Percentiles rank a stretch among this genome's conserved stretches.
Evolutionary conservation across 2,797 vertebrate species (phyloP).

Genomic region (Malacoctenus gilli): DNA sequence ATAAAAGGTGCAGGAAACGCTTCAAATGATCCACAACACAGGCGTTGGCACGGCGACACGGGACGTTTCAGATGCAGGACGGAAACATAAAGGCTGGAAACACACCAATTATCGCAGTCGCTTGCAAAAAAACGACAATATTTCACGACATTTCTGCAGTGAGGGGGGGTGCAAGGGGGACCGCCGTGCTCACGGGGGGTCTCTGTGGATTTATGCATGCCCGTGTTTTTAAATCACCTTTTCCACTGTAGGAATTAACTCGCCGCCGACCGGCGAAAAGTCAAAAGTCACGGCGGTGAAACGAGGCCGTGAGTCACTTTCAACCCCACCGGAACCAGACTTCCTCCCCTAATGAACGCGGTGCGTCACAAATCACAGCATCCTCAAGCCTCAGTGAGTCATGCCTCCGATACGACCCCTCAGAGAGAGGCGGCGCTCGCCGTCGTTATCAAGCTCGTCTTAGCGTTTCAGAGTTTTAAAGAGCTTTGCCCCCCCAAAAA

Average conservation of each 20-base stretch:
- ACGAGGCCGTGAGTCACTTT: no score
- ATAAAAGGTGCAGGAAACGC: conserved; percentile 40
- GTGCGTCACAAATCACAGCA: conserved; percentile 37
- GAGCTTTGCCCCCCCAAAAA: no score
- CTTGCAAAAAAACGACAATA: conserved; percentile 26
- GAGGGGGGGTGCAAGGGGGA: no score
- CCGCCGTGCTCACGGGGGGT: no score
- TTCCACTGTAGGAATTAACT: no score
- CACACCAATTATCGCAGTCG: conserved; percentile 23
- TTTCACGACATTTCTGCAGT: conserved; percentile 28
- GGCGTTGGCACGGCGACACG: conserved; percentile 4
- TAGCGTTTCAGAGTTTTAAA: neutral
- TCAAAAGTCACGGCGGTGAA: no score
- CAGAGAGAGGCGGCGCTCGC: conserved; percentile 5
- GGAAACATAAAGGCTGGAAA: conserved; percentile 26
- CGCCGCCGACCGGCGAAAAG: no score
- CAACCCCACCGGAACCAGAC: no score
- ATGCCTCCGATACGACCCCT: conserved; percentile 3
- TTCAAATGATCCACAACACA: conserved; percentile 31
- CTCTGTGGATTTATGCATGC: no score
- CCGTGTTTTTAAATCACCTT: no score
- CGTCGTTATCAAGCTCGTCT: conserved; percentile 1
- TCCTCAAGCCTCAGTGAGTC: conserved; percentile 29
- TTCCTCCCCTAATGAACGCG: conserved; percentile 42
- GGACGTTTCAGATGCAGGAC: conserved; percentile 2